Evolutionary conservation across 2,888 invertebrate species (phyloP), one percentile per base, ranked within the genome.

Genomic region (Noctua janthina): DNA sequence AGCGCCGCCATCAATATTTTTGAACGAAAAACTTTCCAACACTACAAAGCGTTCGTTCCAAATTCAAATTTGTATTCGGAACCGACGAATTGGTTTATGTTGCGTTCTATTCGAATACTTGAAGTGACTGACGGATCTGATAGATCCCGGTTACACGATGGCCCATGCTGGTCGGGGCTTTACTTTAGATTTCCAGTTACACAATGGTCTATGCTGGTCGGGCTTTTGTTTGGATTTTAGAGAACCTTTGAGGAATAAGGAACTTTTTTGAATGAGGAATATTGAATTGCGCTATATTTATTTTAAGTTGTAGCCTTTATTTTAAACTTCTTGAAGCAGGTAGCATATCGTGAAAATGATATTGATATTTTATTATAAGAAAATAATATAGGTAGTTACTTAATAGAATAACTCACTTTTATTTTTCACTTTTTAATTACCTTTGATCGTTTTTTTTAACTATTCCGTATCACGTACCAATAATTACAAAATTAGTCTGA

Each of bases 11-110:
- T 90, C 86, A 90, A 89, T 89, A 90, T 89, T 87, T 87, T 86
- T 80, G 82, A 87, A 89, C 80, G 88, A 82, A 89, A 89, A 89
- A 90, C 78, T 86, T 89, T 82, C 74, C 59, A 81, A 81, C 77
- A 67, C 67, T 81, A 86, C 81, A 89, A 85, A 90, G 86, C 88
- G 73, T 90, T 87, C 83, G 86, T 84, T 88, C 81, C 74, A 73
- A 86, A 89, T 89, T 89, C 84, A 84, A 89, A 90, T 89, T 87
- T 82, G 84, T 87, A 87, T 82, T 86, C 77, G 62, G 83, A 85
- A 81, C 83, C 79, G 78, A 81, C 85, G 83, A 87, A 87, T 83
- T 79, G 89, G 83, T 84, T 85, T 87, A 87, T 78, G 81, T 87
- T 84, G 59, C 67, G 64, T 82, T 89, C 70, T 71, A 84, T 87